Evolutionary conservation across 2,797 vertebrate species (phyloP), one percentile per base, ranked within the genome.

Genomic region (Scleropages formosus): DNA sequence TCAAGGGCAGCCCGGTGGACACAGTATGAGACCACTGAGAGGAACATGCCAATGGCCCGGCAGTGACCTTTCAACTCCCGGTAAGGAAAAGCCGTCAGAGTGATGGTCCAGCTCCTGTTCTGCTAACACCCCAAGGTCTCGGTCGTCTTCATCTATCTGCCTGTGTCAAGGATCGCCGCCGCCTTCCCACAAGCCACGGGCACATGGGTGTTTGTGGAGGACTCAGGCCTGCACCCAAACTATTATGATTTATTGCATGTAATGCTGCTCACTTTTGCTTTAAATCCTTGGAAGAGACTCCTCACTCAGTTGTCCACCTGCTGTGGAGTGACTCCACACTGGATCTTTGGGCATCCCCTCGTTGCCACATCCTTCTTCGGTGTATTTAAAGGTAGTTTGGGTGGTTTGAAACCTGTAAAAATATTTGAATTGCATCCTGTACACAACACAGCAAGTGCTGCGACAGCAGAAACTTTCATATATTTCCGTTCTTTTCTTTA

Each of bases 241-340:
- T 16, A 51, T 65, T 63, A 60, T 46, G 49, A 61, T 73, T 77
- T 67, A 53, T 53, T 31, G 27, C 56, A 20, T 73, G 70, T 77
- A 72, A 77, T 60, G 51, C 70, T 56, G 76, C 49, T 70, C 77
- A 63, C 66, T 70, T 73, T 73, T 65, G 49, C 73, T 73, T 62
- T 60, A 11, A 73, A 61, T 51, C 16, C 76, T 22, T 58, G 31
- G 39, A 39, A 39, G 6, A 6, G 6, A 31, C 6, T 6, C 31
- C 31, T 39, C 31, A 2, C 31, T 39, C 39, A 39, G 6, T 39
- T 39, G 31, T 6, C 53, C 18, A 72, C 46, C 20, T 26, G 47
- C 11, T 70, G 51, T 27, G 39, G 44, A 49, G n/a, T 51, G 8
- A 11, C 13, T 49, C 60, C 46, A 39, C 20, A 49, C 20, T 47